A percentile compares a stretch with the other conserved stretches of the same genome.
phyloP scores from a whole-genome alignment of 2,113 vertebrate genomes.

The Neotoma lepida region DNA sequence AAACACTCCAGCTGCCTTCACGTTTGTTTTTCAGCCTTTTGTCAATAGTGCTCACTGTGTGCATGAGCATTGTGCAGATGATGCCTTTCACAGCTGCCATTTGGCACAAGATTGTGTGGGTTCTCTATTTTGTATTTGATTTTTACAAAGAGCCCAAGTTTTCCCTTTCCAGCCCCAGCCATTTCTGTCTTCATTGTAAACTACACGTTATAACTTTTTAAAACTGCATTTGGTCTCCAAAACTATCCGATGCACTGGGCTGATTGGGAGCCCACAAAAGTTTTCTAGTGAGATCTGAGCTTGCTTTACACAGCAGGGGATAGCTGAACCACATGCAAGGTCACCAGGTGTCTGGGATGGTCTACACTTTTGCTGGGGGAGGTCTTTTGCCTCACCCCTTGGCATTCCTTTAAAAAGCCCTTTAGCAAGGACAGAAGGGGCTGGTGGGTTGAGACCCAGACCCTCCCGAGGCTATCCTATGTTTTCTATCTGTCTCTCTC shows the following conservation, averaged over 20 bases:
- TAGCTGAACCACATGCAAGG: too few relatives aligned
- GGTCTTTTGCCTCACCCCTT: too few relatives aligned
- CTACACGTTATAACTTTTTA: neutral
- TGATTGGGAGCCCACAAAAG: too few relatives aligned
- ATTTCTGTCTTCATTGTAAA: slow-evolving; percentile 53
- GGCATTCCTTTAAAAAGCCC: too few relatives aligned
- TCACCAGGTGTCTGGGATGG: too few relatives aligned
- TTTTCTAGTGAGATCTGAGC: too few relatives aligned
- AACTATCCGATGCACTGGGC: neutral
- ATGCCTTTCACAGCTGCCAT: slow-evolving; percentile 42
- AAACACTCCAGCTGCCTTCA: slow-evolving; percentile 41
- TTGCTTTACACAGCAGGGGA: too few relatives aligned
- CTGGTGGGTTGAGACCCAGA: too few relatives aligned
- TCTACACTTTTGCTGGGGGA: too few relatives aligned
- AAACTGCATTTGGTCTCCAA: slow-evolving; percentile 41
- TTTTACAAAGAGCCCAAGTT: slow-evolving; percentile 67
- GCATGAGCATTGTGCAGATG: slow-evolving; percentile 23
- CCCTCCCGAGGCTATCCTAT: too few relatives aligned
- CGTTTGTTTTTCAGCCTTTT: slow-evolving; percentile 37
- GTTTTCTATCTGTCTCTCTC: too few relatives aligned
- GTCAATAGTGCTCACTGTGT: slow-evolving; percentile 54
- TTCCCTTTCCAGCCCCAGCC: slow-evolving; percentile 49
- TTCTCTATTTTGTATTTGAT: slow-evolving; percentile 57
- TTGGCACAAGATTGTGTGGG: neutral
- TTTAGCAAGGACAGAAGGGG: too few relatives aligned